phyloP scores from a whole-genome alignment of 2,113 vertebrate genomes.

The Platysternon megacephalum region DNA sequence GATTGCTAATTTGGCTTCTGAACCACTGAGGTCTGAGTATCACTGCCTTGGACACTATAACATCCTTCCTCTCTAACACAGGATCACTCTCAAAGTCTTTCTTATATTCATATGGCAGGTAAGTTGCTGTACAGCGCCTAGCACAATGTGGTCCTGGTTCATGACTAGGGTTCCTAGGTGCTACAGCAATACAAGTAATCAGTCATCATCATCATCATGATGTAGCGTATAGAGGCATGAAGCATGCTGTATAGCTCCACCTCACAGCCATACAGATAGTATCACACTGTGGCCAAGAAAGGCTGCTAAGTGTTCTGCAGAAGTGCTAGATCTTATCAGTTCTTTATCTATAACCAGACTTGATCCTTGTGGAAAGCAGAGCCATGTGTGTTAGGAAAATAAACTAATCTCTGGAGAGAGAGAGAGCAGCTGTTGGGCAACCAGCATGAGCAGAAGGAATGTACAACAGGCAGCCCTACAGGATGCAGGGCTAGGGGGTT shows the following conservation, averaged over 20 bases:
- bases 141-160: too few species aligned
- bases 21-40: too few species aligned
- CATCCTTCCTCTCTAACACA: not conserved
- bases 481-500: not conserved
- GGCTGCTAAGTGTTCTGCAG: not conserved
- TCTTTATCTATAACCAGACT: conserved; percentile 58
- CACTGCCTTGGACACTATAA: not conserved
- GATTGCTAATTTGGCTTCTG: too few species aligned
- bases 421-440: conserved; percentile 59
- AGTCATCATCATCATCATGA: too few species aligned
- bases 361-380: conserved; percentile 34
- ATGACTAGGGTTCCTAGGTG: too few species aligned
- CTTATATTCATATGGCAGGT: not conserved
- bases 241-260: not conserved
- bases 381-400: conserved; percentile 74
- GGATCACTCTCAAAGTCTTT: not conserved
- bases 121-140: not conserved
- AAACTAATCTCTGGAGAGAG: conserved; percentile 67
- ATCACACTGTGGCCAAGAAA: not conserved
- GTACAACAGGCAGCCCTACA: conserved; percentile 16
- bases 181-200: too few species aligned
- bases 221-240: accelerated
- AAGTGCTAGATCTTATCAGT: conserved; percentile 15
- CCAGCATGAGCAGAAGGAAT: conserved; percentile 16
- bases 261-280: not conserved